Evolutionary conservation across 30 jellyfish, hydroid and myxozoan genomes (phyloP).

Genomic region (Aurelia sp.): DNA sequence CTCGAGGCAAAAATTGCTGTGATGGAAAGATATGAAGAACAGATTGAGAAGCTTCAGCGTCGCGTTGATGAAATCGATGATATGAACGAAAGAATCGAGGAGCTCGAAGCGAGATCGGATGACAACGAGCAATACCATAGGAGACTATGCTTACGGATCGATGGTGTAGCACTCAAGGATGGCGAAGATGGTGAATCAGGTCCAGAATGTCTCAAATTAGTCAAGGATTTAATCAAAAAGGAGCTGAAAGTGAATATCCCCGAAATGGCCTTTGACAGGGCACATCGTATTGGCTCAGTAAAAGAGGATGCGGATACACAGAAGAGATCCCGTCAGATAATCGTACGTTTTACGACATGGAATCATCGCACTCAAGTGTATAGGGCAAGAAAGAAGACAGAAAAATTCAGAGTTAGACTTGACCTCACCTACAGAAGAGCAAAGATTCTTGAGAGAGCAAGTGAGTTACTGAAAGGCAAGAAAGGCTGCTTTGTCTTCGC

Average conservation of each 20-base stretch:
- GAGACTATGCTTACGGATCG: neutral
- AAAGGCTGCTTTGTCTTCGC: constrained; percentile 12
- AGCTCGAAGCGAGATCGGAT: constrained; percentile 3
- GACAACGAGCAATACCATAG: constrained; percentile 18
- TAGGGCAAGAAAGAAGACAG: constrained; percentile 16
- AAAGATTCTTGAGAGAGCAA: constrained; percentile 3
- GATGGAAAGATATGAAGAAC: constrained; percentile 4
- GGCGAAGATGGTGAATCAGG: constrained; percentile 7
- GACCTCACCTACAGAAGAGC: constrained; percentile 1
- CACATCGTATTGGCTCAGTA: neutral
- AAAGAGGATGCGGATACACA: constrained; percentile 5
- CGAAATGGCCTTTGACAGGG: constrained; percentile 13
- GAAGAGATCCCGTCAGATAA: neutral
- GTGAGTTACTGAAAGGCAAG: constrained; percentile 10
- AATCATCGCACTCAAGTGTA: constrained; percentile 3
- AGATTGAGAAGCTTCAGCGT: constrained; percentile 4
- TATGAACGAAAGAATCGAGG: neutral
- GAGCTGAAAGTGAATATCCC: constrained; percentile 6
- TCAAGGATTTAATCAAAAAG: constrained; percentile 1
- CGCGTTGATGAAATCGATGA: neutral
- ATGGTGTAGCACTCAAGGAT: constrained; percentile 7
- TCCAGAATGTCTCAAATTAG: neutral
- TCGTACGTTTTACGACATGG: constrained; percentile 3
- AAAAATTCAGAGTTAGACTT: neutral
- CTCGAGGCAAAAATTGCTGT: constrained; percentile 6